phyloP scores from a whole-genome alignment of 2,113 vertebrate genomes.

The Plecturocebus donacophilus region DNA sequence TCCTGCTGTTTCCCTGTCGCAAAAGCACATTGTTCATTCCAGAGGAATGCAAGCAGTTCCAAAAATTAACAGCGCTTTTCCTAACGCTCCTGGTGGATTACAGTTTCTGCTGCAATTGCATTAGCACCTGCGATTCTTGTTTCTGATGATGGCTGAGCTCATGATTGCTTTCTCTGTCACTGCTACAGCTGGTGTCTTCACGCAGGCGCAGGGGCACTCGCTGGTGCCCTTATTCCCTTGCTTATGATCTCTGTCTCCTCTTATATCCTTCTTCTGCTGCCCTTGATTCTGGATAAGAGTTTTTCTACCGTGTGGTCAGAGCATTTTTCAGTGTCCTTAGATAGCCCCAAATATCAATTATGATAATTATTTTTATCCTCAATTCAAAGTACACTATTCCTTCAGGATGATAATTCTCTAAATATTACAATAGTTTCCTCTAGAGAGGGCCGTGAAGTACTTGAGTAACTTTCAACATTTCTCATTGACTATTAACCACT shows the following conservation, averaged over 20 bases:
- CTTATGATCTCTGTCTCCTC: background rate
- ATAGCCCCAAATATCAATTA: background rate
- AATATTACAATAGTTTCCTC: slow-evolving; percentile 13
- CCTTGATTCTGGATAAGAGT: background rate
- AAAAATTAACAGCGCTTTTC: background rate
- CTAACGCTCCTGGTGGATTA: background rate
- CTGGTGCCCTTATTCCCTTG: background rate
- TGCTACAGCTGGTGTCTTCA: background rate
- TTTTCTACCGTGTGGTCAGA: background rate
- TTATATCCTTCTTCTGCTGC: background rate
- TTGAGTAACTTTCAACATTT: slow-evolving; percentile 44
- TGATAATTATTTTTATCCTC: background rate
- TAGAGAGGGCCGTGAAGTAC: background rate
- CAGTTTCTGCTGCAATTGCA: background rate
- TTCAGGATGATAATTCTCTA: background rate
- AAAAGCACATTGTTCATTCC: background rate
- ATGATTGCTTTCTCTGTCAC: background rate
- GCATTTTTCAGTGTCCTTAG: background rate
- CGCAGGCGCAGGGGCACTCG: background rate
- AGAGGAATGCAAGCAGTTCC: background rate
- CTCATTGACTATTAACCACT: background rate
- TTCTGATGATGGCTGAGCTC: background rate
- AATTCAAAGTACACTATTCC: background rate
- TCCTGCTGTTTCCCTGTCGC: background rate
- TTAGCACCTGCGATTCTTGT: background rate